Percentiles rank a stretch among this genome's conserved stretches.
These are phyloP conservation scores for Scaptomyza graminum DNA, from an alignment of 1,140 invertebrate genomes.

Conservation along the genomic window DNA sequence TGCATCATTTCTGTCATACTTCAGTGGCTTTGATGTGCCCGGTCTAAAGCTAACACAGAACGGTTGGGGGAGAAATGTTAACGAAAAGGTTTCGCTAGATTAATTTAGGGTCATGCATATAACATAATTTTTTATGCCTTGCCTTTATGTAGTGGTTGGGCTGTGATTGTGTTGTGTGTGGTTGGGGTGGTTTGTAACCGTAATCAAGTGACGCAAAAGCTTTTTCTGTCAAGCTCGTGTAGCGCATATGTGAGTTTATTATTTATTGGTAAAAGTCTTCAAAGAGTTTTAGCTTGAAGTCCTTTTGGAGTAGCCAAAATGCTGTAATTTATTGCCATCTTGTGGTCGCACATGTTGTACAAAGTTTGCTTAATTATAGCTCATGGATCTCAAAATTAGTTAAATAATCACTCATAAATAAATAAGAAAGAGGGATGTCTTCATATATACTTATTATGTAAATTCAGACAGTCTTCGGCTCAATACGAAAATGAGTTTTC, in stretches of 20 bases:
- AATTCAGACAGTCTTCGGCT: neutral
- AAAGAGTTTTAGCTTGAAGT: slow-evolving; percentile 29
- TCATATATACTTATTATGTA: neutral
- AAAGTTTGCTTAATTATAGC: slow-evolving; percentile 57
- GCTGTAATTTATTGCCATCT: slow-evolving; percentile 65
- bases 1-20: slow-evolving; percentile 74
- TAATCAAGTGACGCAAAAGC: slow-evolving; percentile 61
- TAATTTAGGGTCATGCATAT: slow-evolving; percentile 83
- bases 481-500: slow-evolving; percentile 22
- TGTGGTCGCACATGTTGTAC: slow-evolving; percentile 56
- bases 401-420: neutral
- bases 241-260: slow-evolving; percentile 54
- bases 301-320: slow-evolving; percentile 30
- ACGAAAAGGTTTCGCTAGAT: slow-evolving; percentile 78
- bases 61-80: slow-evolving; percentile 34
- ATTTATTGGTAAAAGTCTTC: slow-evolving; percentile 64
- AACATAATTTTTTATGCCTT: slow-evolving; percentile 74
- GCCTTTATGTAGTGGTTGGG: slow-evolving; percentile 19
- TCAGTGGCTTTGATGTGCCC: slow-evolving; percentile 72
- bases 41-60: neutral
- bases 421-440: neutral
- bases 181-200: slow-evolving; percentile 36
- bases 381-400: slow-evolving; percentile 48
- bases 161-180: neutral
- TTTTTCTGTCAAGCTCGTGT: slow-evolving; percentile 34